phyloP scores from a whole-genome alignment of 2,113 vertebrate species.

The Tupaia tana region DNA sequence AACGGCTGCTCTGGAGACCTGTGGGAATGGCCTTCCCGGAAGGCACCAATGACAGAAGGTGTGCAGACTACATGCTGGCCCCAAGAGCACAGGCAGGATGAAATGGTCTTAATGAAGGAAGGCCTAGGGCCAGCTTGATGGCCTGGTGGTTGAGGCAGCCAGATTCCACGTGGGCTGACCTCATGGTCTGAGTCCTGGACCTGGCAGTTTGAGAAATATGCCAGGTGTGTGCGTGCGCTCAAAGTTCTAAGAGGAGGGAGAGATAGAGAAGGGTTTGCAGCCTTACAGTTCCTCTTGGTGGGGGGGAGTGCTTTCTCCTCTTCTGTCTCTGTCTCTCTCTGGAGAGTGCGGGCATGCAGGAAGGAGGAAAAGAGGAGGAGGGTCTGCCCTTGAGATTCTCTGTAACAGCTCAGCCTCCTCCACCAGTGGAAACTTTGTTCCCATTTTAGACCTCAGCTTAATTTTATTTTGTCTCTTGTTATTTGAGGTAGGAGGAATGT shows the following conservation, averaged over 20 bases:
- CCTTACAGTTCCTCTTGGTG: no score
- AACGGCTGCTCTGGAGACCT: background rate
- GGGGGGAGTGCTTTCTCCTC: no score
- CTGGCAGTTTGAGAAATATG: no score
- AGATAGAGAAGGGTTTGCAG: no score
- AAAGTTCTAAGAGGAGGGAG: no score
- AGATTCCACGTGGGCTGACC: no score
- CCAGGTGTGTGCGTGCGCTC: no score
- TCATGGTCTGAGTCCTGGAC: no score
- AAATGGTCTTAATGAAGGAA: background rate
- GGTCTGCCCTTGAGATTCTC: background rate
- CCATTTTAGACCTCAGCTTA: conserved; percentile 35
- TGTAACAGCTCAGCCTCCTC: conserved; percentile 21
- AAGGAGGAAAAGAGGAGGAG: background rate
- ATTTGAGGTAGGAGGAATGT: background rate
- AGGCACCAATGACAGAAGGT: background rate
- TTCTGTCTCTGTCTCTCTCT: no score
- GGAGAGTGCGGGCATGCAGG: no score
- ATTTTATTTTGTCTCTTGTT: conserved; percentile 10
- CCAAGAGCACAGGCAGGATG: background rate
- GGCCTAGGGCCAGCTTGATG: no score
- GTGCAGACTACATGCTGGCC: background rate
- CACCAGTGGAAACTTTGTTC: background rate
- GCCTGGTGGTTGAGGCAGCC: no score
- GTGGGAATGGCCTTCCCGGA: background rate